phyloP scores from a whole-genome alignment of 2,888 invertebrate species.

The Arge pagana region DNA sequence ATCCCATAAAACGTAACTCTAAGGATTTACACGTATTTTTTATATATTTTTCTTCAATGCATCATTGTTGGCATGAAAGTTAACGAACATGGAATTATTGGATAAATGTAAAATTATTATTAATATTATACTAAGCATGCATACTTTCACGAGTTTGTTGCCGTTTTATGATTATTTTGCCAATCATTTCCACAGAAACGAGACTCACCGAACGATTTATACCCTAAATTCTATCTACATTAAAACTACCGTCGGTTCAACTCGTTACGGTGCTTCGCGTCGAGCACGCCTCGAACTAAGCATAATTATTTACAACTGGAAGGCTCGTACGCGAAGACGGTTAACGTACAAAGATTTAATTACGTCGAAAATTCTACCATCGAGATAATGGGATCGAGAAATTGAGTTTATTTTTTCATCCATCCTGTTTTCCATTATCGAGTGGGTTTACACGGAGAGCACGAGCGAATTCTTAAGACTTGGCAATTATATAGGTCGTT shows the following conservation, averaged over 20 bases:
- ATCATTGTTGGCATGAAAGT: no score
- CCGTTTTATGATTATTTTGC: constrained; percentile 3
- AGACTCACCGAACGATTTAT: neutral
- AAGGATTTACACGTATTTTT: no score
- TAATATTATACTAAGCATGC: neutral
- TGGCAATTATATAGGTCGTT: constrained; percentile 4
- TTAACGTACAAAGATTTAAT: no score
- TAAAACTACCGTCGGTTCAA: neutral
- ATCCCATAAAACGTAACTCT: no score
- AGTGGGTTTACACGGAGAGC: no score
- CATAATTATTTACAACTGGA: neutral
- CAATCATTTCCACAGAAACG: neutral
- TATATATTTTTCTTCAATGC: no score
- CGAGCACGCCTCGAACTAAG: neutral
- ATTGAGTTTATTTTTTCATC: no score
- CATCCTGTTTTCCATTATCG: no score
- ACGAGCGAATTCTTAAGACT: neutral
- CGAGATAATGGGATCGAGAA: no score
- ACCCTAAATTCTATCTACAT: neutral
- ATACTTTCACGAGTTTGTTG: constrained; percentile 17
- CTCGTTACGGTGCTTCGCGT: neutral
- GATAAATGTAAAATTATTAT: constrained; percentile 3
- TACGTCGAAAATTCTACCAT: no score
- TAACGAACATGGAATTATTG: no score
- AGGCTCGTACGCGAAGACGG: no score